Evolutionary conservation across 2,888 invertebrate genomes (phyloP).

Genomic region (Limenitis camilla): DNA sequence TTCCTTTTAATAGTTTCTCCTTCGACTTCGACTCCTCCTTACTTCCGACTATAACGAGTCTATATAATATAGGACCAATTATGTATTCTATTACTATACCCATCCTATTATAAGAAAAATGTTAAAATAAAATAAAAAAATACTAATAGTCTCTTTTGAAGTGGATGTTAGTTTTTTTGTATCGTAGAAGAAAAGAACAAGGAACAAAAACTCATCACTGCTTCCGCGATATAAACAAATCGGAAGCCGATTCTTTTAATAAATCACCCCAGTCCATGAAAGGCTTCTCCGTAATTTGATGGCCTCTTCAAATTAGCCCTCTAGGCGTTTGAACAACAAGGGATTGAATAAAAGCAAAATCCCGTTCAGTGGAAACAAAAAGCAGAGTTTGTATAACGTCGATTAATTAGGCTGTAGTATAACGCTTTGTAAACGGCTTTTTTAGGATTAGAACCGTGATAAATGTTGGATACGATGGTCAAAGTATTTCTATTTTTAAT

Average conservation of each 20-base stretch:
- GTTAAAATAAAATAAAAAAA: no score
- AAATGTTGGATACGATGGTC: background rate
- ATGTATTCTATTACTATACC: no score
- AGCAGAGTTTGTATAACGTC: conserved; percentile 14
- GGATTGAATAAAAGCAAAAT: conserved; percentile 39
- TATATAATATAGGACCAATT: no score
- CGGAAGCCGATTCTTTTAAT: conserved; percentile 34
- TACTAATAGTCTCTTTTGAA: background rate
- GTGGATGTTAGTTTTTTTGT: conserved; percentile 4
- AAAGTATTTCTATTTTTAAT: background rate
- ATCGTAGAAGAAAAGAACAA: conserved; percentile 1
- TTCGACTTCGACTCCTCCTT: no score
- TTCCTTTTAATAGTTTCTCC: no score
- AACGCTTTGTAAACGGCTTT: background rate
- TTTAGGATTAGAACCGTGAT: background rate
- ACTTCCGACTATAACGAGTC: no score
- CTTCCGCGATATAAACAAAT: conserved; percentile 25
- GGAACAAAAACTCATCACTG: conserved; percentile 18
- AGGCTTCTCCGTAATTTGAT: conserved; percentile 45
- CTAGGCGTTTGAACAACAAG: conserved; percentile 40
- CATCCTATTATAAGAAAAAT: no score
- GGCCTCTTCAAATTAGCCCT: conserved; percentile 46
- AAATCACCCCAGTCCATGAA: conserved; percentile 41
- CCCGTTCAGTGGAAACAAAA: conserved; percentile 28
- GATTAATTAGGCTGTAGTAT: conserved; percentile 12